phyloP scores from a whole-genome alignment of 2,113 vertebrate species.

The Mormyrus lacerda region DNA sequence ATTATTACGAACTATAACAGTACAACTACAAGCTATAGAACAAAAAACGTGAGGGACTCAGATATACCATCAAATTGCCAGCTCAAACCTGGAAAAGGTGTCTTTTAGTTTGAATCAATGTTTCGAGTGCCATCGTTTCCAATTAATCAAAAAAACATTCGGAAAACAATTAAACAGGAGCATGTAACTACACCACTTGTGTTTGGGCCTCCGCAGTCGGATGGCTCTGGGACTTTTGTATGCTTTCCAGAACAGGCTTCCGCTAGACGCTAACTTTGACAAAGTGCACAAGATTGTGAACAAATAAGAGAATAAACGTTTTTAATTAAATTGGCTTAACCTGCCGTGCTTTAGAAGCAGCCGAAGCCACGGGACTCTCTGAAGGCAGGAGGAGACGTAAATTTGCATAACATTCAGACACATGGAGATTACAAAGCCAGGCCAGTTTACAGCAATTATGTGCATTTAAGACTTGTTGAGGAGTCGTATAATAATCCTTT shows the following conservation, averaged over 20 bases:
- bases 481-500: conserved; percentile 14
- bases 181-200: background rate
- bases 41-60: background rate
- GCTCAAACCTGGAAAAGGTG: background rate
- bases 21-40: background rate
- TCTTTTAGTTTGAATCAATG: background rate
- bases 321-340: background rate
- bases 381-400: background rate
- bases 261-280: background rate
- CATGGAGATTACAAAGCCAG: conserved; percentile 2
- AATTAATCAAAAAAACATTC: background rate
- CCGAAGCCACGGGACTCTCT: background rate
- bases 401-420: conserved; percentile 10
- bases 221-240: background rate
- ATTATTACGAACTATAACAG: background rate
- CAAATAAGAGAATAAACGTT: background rate
- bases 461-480: background rate
- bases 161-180: background rate
- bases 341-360: background rate
- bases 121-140: background rate
- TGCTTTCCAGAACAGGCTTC: background rate
- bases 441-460: conserved; percentile 21
- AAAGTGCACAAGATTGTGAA: background rate
- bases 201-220: background rate
- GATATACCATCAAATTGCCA: background rate